Percentiles rank a stretch among this genome's conserved stretches.
These are phyloP conservation scores for Temnothorax ravouxi DNA, from an alignment of 2,888 invertebrate genomes.

Conservation along the genomic window DNA sequence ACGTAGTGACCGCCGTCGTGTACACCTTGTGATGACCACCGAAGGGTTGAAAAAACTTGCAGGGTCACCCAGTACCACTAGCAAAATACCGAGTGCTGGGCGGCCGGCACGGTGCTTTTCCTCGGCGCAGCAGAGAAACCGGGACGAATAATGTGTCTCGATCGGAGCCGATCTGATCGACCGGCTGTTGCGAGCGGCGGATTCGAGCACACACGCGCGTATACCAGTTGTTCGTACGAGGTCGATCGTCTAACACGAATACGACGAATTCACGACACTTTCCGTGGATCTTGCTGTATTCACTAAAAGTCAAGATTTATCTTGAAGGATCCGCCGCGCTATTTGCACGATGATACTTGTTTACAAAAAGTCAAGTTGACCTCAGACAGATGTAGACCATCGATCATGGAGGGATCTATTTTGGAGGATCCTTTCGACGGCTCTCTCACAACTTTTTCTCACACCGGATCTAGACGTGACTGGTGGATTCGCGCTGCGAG, in stretches of 20 bases:
- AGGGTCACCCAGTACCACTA: slow-evolving; percentile 78
- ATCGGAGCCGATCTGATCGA: slow-evolving; percentile 36
- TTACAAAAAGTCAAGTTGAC: not conserved
- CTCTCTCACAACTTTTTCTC: slow-evolving; percentile 21
- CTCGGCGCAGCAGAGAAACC: slow-evolving; percentile 56
- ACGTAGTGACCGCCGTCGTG: slow-evolving; percentile 86
- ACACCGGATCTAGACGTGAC: slow-evolving; percentile 6
- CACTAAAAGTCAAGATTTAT: slow-evolving; percentile 18
- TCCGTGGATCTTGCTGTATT: slow-evolving; percentile 21
- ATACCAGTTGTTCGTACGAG: slow-evolving; percentile 60
- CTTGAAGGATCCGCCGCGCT: slow-evolving; percentile 3
- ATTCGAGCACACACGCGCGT: slow-evolving; percentile 65
- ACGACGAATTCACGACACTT: slow-evolving; percentile 38
- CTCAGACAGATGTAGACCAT: slow-evolving; percentile 11
- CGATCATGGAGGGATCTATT: slow-evolving; percentile 8
- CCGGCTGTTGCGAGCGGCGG: slow-evolving; percentile 47
- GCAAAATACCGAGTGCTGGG: slow-evolving; percentile 77
- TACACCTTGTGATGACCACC: slow-evolving; percentile 80
- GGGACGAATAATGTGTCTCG: slow-evolving; percentile 34
- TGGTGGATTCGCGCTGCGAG: slow-evolving; percentile 23
- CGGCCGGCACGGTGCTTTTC: slow-evolving; percentile 63
- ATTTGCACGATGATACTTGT: not conserved
- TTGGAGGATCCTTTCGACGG: not conserved
- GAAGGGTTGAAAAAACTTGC: slow-evolving; percentile 64
- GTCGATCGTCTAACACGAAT: slow-evolving; percentile 42